Conservation (phyloP, 1,140 invertebrate species). For the Bactericera cockerelli region DNA sequence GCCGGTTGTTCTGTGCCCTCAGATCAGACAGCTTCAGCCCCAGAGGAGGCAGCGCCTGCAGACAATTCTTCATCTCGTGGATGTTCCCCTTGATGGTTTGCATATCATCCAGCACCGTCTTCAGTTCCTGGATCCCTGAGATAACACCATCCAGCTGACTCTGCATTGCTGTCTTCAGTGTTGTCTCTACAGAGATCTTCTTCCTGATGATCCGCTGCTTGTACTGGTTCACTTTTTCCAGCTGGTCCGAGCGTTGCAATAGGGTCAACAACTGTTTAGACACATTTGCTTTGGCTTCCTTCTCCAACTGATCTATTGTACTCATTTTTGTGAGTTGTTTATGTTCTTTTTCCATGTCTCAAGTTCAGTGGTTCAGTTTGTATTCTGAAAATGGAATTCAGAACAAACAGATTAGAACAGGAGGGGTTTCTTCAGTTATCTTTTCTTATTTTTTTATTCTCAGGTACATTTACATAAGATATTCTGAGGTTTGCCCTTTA, state of each 20-base stretch:
- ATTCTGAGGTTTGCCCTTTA: too few species aligned
- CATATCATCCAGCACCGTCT: slow-evolving; percentile 68
- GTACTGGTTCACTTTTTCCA: slow-evolving; percentile 89
- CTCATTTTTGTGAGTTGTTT: background rate
- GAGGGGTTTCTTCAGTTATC: too few species aligned
- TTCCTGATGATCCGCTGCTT: slow-evolving; percentile 62
- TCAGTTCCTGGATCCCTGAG: slow-evolving; percentile 80
- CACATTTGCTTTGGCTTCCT: slow-evolving; percentile 66
- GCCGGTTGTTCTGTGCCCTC: slow-evolving; percentile 78
- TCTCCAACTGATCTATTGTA: slow-evolving; percentile 49
- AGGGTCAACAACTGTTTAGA: slow-evolving; percentile 84
- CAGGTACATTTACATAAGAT: too few species aligned
- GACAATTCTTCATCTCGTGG: slow-evolving; percentile 41
- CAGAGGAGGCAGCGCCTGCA: slow-evolving; percentile 50
- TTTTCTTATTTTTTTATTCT: too few species aligned
- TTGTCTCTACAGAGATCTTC: slow-evolving; percentile 89
- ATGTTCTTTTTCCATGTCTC: too few species aligned
- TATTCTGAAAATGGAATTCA: too few species aligned
- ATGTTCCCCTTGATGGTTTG: slow-evolving; percentile 40
- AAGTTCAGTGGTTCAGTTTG: too few species aligned
- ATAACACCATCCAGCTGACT: slow-evolving; percentile 92
- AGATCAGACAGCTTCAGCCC: slow-evolving; percentile 66
- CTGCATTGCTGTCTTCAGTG: slow-evolving; percentile 96
- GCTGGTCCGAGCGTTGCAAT: slow-evolving; percentile 83
- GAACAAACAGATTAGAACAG: too few species aligned